Percentiles rank a stretch among this genome's conserved stretches.
phyloP scores from a whole-genome alignment of 2,113 vertebrate species.

The Toxostoma redivivum region DNA sequence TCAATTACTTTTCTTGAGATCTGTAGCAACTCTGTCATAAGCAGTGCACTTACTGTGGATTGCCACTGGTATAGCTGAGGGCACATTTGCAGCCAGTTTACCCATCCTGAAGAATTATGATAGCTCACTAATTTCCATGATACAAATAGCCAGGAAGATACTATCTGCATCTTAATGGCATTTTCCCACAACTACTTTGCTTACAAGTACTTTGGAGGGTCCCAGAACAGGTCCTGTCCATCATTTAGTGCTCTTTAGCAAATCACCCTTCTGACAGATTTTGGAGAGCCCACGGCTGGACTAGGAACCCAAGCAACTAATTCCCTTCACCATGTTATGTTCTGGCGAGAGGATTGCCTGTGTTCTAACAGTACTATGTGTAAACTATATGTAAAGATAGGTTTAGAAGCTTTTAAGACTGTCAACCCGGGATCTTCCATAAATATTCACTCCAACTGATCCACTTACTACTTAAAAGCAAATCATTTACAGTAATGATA shows the following conservation, averaged over 20 bases:
- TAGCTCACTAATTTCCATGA: conserved; percentile 18
- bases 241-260: neutral
- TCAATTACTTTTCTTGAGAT: conserved; percentile 3
- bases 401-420: conserved; percentile 38
- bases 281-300: neutral
- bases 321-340: neutral
- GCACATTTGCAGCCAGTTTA: neutral
- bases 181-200: conserved; percentile 47
- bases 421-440: neutral
- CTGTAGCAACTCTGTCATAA: conserved; percentile 10
- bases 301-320: neutral
- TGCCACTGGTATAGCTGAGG: neutral
- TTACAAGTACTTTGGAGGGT: conserved; percentile 23
- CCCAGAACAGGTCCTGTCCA: neutral
- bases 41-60: neutral
- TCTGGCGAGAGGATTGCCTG: neutral
- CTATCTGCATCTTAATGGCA: conserved; percentile 42
- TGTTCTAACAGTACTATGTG: neutral
- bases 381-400: conserved; percentile 32
- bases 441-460: conserved; percentile 1
- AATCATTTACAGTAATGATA: neutral
- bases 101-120: conserved; percentile 13
- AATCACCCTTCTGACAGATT: neutral
- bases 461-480: neutral
- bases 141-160: conserved; percentile 6